phyloP scores from a whole-genome alignment of 92 coral and sea anemone species.

The Muricea muricata region DNA sequence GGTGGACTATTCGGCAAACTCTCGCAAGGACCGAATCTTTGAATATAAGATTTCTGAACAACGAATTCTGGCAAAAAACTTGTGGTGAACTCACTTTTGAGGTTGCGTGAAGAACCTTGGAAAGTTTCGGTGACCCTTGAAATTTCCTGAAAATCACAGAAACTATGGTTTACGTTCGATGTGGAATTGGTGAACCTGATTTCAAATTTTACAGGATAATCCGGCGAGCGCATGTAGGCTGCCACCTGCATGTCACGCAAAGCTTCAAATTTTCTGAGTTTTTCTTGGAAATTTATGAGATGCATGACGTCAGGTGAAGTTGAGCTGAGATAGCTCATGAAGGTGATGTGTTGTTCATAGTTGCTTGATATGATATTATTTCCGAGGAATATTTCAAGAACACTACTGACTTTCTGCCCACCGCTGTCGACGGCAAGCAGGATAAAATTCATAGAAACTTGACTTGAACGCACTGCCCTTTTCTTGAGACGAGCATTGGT shows the following conservation, averaged over 20 bases:
- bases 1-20: slow-evolving; percentile 38
- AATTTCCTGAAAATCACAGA: slow-evolving; percentile 10
- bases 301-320: slow-evolving; percentile 41
- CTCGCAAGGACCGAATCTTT: slow-evolving; percentile 27
- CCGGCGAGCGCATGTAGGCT: slow-evolving; percentile 14
- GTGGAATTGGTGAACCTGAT: slow-evolving; percentile 20
- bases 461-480: not conserved
- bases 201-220: slow-evolving; percentile 36
- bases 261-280: not conserved
- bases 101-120: not conserved
- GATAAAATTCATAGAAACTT: not conserved
- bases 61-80: slow-evolving; percentile 43
- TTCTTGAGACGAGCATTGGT: slow-evolving; percentile 13
- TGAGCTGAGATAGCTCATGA: slow-evolving; percentile 48
- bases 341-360: slow-evolving; percentile 15
- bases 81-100: slow-evolving; percentile 11
- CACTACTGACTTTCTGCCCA: slow-evolving; percentile 29
- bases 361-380: slow-evolving; percentile 11
- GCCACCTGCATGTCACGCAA: slow-evolving; percentile 39
- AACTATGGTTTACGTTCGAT: not conserved
- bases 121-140: not conserved
- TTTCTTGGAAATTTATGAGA: slow-evolving; percentile 27
- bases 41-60: slow-evolving; percentile 22
- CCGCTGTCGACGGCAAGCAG: slow-evolving; percentile 48
- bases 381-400: slow-evolving; percentile 21